Evolutionary conservation across 1,140 invertebrate genomes (phyloP), one percentile per base, ranked within the genome.

Genomic region (Lasaia peninsularis): DNA sequence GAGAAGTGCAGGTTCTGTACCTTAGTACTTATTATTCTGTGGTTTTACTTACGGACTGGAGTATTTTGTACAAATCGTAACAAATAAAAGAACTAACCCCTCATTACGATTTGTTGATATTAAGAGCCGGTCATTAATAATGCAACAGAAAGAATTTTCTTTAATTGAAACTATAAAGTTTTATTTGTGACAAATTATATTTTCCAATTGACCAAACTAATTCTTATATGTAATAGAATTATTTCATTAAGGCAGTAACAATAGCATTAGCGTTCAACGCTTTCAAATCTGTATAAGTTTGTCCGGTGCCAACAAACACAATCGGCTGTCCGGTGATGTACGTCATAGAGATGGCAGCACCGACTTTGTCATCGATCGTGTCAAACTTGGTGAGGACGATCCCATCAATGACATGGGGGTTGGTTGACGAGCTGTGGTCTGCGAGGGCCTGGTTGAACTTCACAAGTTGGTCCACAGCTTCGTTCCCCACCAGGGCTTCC

Each of bases 291-390:
- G 96, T 97, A 83, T 99, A 99, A 0, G 98, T 99, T 90, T 99
- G 99, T 4, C 99, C 99, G 40, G 98, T 99, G 14, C 99, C 99
- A 20, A 99, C 98, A 89, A 99, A 99, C 20, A 99, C 97, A 64
- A 99, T 99, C 0, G 99, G 99, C 86, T 99, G 98, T 6, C 99
- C 99, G 31, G 99, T 99, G 57, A 99, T 99, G 80, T 99, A 99
- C 0, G 98, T 99, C 99, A 99, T 99, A 7, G 98, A 99, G 70
- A 99, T 98, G 40, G 99, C 98, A 52, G 99, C 98, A 18, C 99
- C 99, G 80, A 99, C 98, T 92, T 99, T 99, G 85, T 99, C 98
- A 90, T 99, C 98, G 76, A 99, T 99, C 1, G 98, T 99, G 84
- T 99, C 98, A 89, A 99, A 99, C 90, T 99, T 99, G 9, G 98